phyloP scores from a whole-genome alignment of 2,888 invertebrate genomes.

The Cephalotes varians region DNA sequence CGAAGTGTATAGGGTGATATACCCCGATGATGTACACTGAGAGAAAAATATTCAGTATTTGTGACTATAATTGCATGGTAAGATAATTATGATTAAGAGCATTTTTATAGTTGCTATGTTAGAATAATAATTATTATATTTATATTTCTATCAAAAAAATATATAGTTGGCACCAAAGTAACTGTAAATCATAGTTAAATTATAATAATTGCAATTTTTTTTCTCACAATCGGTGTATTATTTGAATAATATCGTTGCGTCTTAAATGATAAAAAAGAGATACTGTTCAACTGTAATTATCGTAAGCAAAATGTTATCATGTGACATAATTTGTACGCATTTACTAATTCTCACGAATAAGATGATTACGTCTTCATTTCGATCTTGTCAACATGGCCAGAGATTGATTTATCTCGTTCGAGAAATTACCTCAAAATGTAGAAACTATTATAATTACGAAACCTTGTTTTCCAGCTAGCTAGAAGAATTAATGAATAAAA shows the following conservation, averaged over 20 bases:
- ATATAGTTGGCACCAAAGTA: too few relatives aligned
- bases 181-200: too few relatives aligned
- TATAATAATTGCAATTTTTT: too few relatives aligned
- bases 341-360: neutral
- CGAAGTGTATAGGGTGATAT: neutral
- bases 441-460: neutral
- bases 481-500: conserved; percentile 5
- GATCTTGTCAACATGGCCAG: neutral
- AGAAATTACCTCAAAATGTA: neutral
- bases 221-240: too few relatives aligned
- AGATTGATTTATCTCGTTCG: neutral
- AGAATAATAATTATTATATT: too few relatives aligned
- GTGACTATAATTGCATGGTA: too few relatives aligned
- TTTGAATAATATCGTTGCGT: neutral
- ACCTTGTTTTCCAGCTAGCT: too few relatives aligned
- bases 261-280: neutral
- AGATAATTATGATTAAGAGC: too few relatives aligned
- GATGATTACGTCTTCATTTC: neutral
- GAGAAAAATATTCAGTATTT: too few relatives aligned
- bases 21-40: too few relatives aligned
- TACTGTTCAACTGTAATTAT: neutral
- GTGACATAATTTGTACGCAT: neutral
- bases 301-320: neutral
- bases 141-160: too few relatives aligned
- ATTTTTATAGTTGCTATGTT: too few relatives aligned